These are phyloP conservation scores for Mormyrus iriodes DNA, from an alignment of 2,113 vertebrate genomes.

Conservation along the genomic window DNA sequence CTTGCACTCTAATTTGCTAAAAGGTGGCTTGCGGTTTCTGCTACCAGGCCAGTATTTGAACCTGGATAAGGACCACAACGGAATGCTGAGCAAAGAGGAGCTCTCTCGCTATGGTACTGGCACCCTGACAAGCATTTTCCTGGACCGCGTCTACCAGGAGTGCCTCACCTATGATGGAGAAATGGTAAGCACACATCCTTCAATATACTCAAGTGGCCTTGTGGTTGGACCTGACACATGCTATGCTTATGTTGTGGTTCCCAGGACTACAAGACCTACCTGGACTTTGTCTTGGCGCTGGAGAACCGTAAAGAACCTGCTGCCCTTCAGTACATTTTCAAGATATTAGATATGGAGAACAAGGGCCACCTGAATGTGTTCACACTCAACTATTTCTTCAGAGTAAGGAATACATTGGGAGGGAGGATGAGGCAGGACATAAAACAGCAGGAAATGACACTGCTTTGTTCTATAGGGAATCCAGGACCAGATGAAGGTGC, in stretches of 20 bases:
- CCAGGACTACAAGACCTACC: slow-evolving; percentile 97
- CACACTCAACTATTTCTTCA: slow-evolving; percentile 96
- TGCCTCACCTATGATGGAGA: slow-evolving; percentile 96
- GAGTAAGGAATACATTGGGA: slow-evolving; percentile 66
- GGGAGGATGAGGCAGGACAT: not conserved
- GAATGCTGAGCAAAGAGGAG: slow-evolving; percentile 98
- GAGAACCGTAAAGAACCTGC: slow-evolving; percentile 97
- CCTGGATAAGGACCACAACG: slow-evolving; percentile 95
- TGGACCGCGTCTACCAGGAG: slow-evolving; percentile 94
- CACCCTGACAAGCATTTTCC: slow-evolving; percentile 86
- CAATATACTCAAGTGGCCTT: not conserved
- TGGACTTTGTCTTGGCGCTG: slow-evolving; percentile 94
- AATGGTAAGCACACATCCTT: slow-evolving; percentile 69
- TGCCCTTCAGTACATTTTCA: slow-evolving; percentile 93
- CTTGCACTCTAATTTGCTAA: not conserved
- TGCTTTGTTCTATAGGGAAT: slow-evolving; percentile 69
- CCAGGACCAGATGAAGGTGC: slow-evolving; percentile 96
- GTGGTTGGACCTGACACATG: not conserved
- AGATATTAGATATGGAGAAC: slow-evolving; percentile 96
- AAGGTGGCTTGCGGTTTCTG: slow-evolving; percentile 11
- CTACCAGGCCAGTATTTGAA: slow-evolving; percentile 88
- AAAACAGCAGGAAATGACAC: slow-evolving; percentile 16
- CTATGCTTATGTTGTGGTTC: slow-evolving; percentile 19
- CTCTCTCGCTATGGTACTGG: slow-evolving; percentile 93
- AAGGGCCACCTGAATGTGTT: slow-evolving; percentile 92